Evolutionary conservation across 92 coral and sea anemone genomes (phyloP).

Genomic region (Phenganax marumi): DNA sequence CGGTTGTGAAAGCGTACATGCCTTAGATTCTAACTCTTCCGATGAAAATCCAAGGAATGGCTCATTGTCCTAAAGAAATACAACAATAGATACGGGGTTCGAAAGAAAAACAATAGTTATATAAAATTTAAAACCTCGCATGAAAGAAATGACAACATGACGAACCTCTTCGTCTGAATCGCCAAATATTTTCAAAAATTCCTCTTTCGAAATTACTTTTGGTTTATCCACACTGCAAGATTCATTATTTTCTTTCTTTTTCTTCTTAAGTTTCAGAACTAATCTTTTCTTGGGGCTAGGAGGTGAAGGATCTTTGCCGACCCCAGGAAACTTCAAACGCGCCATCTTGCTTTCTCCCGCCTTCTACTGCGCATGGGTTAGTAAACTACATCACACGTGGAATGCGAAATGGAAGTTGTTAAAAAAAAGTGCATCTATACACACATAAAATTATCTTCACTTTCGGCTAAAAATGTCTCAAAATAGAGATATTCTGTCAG

Average conservation of each 20-base stretch:
- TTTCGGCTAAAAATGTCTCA: not conserved
- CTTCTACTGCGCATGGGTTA: conserved; percentile 66
- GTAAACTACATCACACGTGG: conserved; percentile 60
- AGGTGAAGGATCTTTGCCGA: conserved; percentile 61
- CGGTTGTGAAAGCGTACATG: conserved; percentile 66
- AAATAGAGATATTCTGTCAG: not conserved
- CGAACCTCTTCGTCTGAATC: conserved; percentile 98
- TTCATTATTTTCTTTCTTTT: conserved; percentile 29
- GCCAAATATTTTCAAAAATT: conserved; percentile 92
- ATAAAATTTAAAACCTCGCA: conserved; percentile 63
- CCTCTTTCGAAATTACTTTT: conserved; percentile 69
- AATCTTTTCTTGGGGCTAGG: conserved; percentile 55
- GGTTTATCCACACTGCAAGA: conserved; percentile 42
- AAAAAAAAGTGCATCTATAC: conserved; percentile 8
- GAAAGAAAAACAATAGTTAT: not conserved
- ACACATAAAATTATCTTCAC: not conserved
- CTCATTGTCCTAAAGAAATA: conserved; percentile 64
- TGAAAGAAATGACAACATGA: conserved; percentile 50
- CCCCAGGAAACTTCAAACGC: conserved; percentile 94
- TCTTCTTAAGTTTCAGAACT: conserved; percentile 59
- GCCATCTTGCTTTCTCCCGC: conserved; percentile 82
- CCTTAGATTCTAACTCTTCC: conserved; percentile 87
- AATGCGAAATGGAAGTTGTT: conserved; percentile 65
- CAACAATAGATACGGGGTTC: conserved; percentile 15
- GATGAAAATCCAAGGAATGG: conserved; percentile 90